Evolutionary conservation across 2,888 invertebrate genomes (phyloP).

Genomic region (Gibbula magus): DNA sequence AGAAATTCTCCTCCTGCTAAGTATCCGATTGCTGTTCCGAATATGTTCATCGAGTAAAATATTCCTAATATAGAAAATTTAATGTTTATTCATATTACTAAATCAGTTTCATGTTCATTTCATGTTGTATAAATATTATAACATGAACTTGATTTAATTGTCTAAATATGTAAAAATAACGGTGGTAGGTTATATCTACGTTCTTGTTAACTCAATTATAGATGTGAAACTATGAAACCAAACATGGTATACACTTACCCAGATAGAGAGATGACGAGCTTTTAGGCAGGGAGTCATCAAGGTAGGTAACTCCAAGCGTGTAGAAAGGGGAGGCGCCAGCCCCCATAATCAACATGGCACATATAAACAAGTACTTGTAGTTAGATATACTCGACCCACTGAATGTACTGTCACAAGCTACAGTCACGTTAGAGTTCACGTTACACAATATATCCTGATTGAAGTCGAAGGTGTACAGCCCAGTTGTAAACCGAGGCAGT

Average conservation of each 20-base stretch:
- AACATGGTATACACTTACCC: constrained; percentile 78
- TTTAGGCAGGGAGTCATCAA: constrained; percentile 91
- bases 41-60: constrained; percentile 70
- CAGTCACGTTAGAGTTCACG: constrained; percentile 35
- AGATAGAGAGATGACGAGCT: constrained; percentile 90
- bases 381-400: constrained; percentile 49
- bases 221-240: no score
- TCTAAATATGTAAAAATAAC: no score
- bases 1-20: constrained; percentile 89
- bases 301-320: constrained; percentile 90
- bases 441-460: constrained; percentile 48
- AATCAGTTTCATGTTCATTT: no score
- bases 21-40: constrained; percentile 81
- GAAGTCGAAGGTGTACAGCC: constrained; percentile 77
- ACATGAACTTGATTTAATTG: no score
- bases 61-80: constrained; percentile 55
- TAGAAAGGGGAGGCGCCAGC: constrained; percentile 91
- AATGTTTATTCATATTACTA: no score
- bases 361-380: constrained; percentile 81
- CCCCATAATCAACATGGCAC: constrained; percentile 89
- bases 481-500: constrained; percentile 87
- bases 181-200: no score
- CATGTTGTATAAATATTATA: no score
- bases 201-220: no score
- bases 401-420: constrained; percentile 32